Evolutionary conservation across 2,888 invertebrate genomes (phyloP).

Genomic region (Pilophorus perplexus): DNA sequence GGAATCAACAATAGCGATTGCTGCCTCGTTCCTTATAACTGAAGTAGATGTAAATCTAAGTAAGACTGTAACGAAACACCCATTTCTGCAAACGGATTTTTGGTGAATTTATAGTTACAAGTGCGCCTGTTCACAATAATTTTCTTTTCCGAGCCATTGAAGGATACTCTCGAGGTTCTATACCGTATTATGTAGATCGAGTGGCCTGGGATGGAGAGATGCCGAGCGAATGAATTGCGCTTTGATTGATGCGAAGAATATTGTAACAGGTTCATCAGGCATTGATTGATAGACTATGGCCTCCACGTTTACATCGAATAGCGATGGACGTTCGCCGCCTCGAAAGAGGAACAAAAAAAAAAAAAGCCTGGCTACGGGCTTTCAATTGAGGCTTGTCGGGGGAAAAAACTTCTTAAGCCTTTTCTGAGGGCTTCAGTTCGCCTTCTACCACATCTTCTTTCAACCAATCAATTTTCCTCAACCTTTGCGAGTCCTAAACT

Average conservation of each 20-base stretch:
- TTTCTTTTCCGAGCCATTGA: no score
- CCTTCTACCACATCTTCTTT: not conserved
- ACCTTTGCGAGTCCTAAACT: no score
- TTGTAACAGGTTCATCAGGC: conserved; percentile 37
- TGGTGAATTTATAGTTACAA: no score
- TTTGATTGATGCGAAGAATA: conserved; percentile 33
- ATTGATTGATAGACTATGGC: conserved; percentile 28
- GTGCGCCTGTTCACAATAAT: no score
- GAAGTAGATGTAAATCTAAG: no score
- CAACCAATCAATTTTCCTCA: not conserved
- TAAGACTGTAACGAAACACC: no score
- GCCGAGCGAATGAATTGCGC: conserved; percentile 27
- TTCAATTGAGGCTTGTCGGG: not conserved
- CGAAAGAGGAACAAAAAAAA: not conserved
- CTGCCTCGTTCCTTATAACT: no score
- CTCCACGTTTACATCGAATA: conserved; percentile 20
- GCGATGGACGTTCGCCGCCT: not conserved
- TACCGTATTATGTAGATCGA: no score
- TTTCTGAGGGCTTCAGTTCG: not conserved
- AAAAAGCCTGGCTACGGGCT: conserved; percentile 5
- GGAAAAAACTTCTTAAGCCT: not conserved
- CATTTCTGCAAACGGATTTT: no score
- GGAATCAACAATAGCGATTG: no score
- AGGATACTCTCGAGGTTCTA: no score
- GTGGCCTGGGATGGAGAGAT: no score